Base-by-base conservation (phyloP, 2,113 vertebrate species). In the Amblyornis subalaris region DNA sequence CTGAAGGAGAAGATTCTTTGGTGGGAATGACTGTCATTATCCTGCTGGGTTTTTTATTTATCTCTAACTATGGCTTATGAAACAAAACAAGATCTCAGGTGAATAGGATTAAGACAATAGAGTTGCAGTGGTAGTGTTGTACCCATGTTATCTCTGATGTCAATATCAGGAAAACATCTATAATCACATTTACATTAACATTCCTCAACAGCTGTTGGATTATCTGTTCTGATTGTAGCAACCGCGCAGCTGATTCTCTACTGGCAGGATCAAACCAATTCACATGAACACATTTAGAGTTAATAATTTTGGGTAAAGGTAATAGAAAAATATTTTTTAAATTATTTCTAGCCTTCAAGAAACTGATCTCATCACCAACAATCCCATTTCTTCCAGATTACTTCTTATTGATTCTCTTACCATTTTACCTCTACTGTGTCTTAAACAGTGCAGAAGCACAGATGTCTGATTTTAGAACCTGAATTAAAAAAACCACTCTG, bases 1-100 rank as follows among this genome's bases (percentile, higher is more conserved):
- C 31, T 81, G 60, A 90, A 94, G 71, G 64, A 90, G 71, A 57
- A 72, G 17, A 70, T 64, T 74, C 44, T 86, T 86, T 29, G 42
- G 64, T 23, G 31, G 21, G 45, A 94, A 76, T 58, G 45, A 42
- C 71, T 74, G 62, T 87, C 25, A 48, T 90, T 90, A 69, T 80
- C n/a, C n/a, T 86, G 75, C 28, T 90, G 67, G 6, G 9, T 53
- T 89, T 91, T 89, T 96, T 81, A 51, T 92, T 90, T 92, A 26
- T 31, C 22, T 33, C 0, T 64, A 74, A 29, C 64, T 94, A 38
- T 84, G 53, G 7, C 33, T 93, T 74, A 60, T 26, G 60, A 80
- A 88, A 31, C n/a, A 45, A 72, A 67, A 22, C 24, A 64, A 90
- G 21, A 10, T 88, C 38, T 80, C 17, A 17, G 31, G 15, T 73